These are phyloP conservation scores for Lepus europaeus DNA, from an alignment of 2,113 vertebrate species.

Conservation along the genomic window DNA sequence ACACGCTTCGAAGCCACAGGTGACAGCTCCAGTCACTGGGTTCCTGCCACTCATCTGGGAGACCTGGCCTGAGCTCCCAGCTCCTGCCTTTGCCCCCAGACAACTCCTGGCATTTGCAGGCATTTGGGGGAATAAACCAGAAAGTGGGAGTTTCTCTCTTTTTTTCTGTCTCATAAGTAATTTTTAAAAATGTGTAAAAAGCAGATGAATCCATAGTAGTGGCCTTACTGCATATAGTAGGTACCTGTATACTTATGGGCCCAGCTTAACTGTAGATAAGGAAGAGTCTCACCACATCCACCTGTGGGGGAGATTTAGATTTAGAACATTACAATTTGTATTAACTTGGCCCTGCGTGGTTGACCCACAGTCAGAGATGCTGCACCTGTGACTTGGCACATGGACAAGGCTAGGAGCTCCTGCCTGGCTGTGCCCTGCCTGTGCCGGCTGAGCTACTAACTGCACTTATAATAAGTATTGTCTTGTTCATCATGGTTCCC, in stretches of 20 bases:
- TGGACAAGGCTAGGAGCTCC: neutral
- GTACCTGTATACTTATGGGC: neutral
- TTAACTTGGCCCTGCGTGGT: slow-evolving; percentile 14
- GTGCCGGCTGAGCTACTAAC: neutral
- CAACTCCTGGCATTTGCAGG: no score
- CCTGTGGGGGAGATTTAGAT: neutral
- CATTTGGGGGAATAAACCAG: no score
- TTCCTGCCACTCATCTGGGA: no score
- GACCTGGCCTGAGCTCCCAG: no score
- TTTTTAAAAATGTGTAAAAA: no score
- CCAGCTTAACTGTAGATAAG: neutral
- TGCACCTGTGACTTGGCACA: slow-evolving; percentile 9
- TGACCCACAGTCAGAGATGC: slow-evolving; percentile 58
- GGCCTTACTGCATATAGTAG: neutral
- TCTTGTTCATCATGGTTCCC: neutral
- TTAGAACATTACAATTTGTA: slow-evolving; percentile 58
- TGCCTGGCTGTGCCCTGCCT: neutral
- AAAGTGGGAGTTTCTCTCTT: no score
- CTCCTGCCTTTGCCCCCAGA: no score
- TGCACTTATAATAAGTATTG: neutral
- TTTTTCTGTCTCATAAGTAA: no score
- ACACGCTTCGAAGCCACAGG: no score
- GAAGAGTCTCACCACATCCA: neutral
- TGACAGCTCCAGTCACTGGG: no score
- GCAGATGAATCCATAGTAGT: neutral